These are phyloP conservation scores for Lymantria monacha DNA, from an alignment of 2,888 invertebrate genomes.

Conservation along the genomic window DNA sequence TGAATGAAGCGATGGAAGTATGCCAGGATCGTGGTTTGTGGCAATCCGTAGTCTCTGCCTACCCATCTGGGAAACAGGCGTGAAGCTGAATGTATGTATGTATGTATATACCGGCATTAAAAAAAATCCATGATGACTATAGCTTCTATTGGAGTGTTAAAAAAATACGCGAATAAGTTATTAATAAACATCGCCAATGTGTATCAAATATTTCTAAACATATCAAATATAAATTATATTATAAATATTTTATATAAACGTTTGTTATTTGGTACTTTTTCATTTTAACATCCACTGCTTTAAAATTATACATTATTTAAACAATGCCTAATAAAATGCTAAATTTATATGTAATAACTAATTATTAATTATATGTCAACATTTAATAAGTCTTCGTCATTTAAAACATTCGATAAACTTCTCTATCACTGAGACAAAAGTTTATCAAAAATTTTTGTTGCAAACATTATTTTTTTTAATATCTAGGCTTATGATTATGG, in stretches of 20 bases:
- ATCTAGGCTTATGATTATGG: conserved; percentile 80
- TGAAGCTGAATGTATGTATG: no score
- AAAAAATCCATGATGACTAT: background rate
- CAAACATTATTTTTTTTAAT: conserved; percentile 41
- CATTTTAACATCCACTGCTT: conserved; percentile 5
- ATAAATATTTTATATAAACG: conserved; percentile 7
- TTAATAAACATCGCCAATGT: no score
- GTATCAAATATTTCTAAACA: no score
- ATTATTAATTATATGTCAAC: background rate
- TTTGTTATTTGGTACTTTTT: conserved; percentile 27
- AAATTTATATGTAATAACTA: background rate
- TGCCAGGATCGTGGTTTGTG: no score
- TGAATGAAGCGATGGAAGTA: no score
- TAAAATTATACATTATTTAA: background rate
- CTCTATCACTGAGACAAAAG: background rate
- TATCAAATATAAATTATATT: no score
- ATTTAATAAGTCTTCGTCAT: background rate
- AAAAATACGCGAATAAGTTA: background rate
- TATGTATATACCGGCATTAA: background rate
- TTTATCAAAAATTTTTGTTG: conserved; percentile 3
- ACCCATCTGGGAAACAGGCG: no score
- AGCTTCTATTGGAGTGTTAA: background rate
- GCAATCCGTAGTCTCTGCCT: no score
- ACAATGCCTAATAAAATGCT: background rate
- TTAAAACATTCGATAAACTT: background rate